Evolutionary conservation across 2,797 vertebrate genomes (phyloP), one percentile per base, ranked within the genome.

Genomic region (Rhincodon typus): DNA sequence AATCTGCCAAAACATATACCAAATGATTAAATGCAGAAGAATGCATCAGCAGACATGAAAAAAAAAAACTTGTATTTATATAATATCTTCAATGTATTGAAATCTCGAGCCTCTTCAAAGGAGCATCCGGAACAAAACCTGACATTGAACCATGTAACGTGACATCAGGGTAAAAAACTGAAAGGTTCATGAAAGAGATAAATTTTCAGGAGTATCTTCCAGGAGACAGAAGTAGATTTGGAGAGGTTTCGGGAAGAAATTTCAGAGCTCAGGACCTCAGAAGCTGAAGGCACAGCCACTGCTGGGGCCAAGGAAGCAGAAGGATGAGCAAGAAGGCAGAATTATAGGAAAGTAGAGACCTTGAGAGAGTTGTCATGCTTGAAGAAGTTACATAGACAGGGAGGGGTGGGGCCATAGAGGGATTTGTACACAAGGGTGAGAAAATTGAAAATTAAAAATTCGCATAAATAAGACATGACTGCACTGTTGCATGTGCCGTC

Each of bases 1-100:
- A 97, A 99, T 99, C 99, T 99, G 96, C 2, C 72, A 96, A 96
- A 97, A 97, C 0, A 96, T 97, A 96, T 96, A 96, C 96, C 94
- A 86, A 74, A 95, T 46, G 96, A 77, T 62, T 57, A 96, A 96
- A 96, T 95, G 30, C 30, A 95, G 38, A 67, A 27, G 67, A 50
- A 19, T 90, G 34, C 53, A 66, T n/a, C 57, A 90, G 53, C 66
- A 69, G n/a, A 93, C 90, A 93, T 34, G 27, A 66, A 93, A 67
- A 38, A 67, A 38, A 67, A 23, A 17, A 12, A 69, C 6, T 38
- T 67, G 90, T 13, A 67, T 67, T 90, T 67, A 67, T 38, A 27
- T 21, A 93, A 62, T 15, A 15, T 15, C 53, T 34, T 57, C 62
- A 90, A 90, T 17, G 3, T 62, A 7, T 13, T 66, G 4, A 90